Evolutionary conservation across 1,140 invertebrate species (phyloP), one percentile per base, ranked within the genome.

Genomic region (Centruroides sculpturatus): DNA sequence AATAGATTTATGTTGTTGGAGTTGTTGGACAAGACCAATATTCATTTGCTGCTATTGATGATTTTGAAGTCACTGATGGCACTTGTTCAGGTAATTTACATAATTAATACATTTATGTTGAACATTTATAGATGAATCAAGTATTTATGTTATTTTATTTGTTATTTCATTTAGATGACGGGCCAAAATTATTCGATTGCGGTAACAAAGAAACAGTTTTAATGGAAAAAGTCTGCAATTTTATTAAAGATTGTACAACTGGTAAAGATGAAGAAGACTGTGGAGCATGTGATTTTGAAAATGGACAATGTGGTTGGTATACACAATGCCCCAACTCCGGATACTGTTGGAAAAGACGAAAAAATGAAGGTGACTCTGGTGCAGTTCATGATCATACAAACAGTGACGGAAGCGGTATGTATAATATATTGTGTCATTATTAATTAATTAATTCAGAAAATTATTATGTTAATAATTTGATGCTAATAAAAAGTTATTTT

Each of bases 221-320:
- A 0, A n/a, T 11, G 6, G 23, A 47, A 0, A 46, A 56, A 3
- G 60, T 61, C 1, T 64, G 63, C n/a, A 46, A 61, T 41, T 64
- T 64, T 34, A 55, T 52, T 9, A 59, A 56, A 6, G 63, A 64
- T 23, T 64, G 63, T 23, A 3, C 11, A 12, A 64, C 61, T 35
- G 63, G 59, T 3, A 13, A 8, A 3, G 63, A 64, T 41, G 63
- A 64, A 57, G 13, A 34, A 11, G 47, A 52, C 3, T 64, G 63
- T 48, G 56, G 55, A 5, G 34, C 35, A n/a, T 64, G 63, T 36
- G 60, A 61, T 47, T 64, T 64, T 47, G 60, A 62, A 35, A 47
- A 46, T 3, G 41, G 47, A 5, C 3, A 3, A 0, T 64, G 63
- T 48, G 60, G 60, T 35, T 64, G 63, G 63, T 34, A n/a, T 3